Percentiles rank a stretch among this genome's conserved stretches.
Conservation (phyloP, 2,888 invertebrate genomes). For the Cataglyphis livida region DNA sequence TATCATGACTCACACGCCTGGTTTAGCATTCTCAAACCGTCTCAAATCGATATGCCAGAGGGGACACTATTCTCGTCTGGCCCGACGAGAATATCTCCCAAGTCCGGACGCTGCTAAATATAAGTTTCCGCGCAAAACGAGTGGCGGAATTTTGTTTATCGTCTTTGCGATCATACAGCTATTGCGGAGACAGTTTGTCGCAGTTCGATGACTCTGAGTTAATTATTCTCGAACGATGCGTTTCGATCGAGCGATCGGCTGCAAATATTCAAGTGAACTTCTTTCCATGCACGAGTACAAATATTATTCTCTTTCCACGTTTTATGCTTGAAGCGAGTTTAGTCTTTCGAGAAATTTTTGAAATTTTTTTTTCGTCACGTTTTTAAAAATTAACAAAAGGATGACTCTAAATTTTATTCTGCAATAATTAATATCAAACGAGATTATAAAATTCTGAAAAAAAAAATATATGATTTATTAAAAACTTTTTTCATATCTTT, state of each 20-base stretch:
- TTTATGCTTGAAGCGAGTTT: neutral
- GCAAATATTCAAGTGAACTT: neutral
- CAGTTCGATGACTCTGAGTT: neutral
- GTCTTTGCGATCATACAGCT: neutral
- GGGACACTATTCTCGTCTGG: constrained; percentile 6
- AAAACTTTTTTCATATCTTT: neutral
- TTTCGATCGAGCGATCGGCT: neutral
- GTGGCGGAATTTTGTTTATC: neutral
- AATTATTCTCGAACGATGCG: neutral
- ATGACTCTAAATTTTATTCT: neutral
- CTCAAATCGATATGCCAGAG: constrained; percentile 36
- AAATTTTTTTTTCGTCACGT: neutral
- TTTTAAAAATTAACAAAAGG: neutral
- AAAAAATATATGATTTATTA: neutral
- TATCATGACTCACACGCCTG: constrained; percentile 54
- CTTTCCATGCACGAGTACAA: neutral
- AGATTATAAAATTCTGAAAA: neutral
- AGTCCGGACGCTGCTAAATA: constrained; percentile 12
- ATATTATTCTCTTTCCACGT: neutral
- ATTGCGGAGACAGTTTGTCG: neutral
- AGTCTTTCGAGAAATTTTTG: neutral
- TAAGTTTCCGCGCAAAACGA: neutral
- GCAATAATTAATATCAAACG: neutral
- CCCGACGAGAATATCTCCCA: neutral
- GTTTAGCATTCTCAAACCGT: neutral